Evolutionary conservation across 2,797 vertebrate genomes (phyloP), one percentile per base, ranked within the genome.

Genomic region (Hydrolagus colliei): DNA sequence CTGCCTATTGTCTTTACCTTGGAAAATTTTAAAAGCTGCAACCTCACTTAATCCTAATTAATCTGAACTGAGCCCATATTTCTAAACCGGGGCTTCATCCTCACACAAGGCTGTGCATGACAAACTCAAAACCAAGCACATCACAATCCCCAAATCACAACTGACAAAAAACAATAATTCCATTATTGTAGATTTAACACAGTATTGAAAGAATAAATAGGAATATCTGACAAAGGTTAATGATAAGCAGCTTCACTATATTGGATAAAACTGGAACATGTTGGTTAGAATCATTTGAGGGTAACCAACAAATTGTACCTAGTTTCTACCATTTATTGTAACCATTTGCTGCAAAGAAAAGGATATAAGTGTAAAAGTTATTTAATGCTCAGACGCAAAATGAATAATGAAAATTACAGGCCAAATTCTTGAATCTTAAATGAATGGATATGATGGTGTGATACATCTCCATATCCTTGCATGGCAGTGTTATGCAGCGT

Each of bases 401-500:
- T 32, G 16, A 84, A 84, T 68, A 7, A 7, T 32, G 32, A 68
- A 71, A 8, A 41, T 27, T 65, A n/a, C 62, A 63, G 22, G 22
- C 62, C 62, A 5, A 74, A 14, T 32, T 80, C 12, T 71, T 18
- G 65, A 68, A 63, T 8, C 62, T 86, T 16, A 68, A 79, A 72
- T 87, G 86, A 88, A 62, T 68, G 86, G 77, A 41, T 85, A 85
- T 86, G 89, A 86, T 88, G 88, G 89, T 86, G 80, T 79, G 86
- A 85, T 77, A 72, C 71, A 76, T 89, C 86, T 86, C 74, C 65
- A 87, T 87, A 86, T 89, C 87, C 86, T 87, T 82, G 89, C 88
- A 35, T 72, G 41, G 89, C 88, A 87, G 77, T 85, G 87, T 86
- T 88, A 87, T 89, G 62, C 79, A 61, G 85, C 85, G 27, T 74